A percentile compares a stretch with the other conserved stretches of the same genome.
Conservation (phyloP, 2,113 vertebrate genomes). For the Sinocyclocheilus rhinocerous region DNA sequence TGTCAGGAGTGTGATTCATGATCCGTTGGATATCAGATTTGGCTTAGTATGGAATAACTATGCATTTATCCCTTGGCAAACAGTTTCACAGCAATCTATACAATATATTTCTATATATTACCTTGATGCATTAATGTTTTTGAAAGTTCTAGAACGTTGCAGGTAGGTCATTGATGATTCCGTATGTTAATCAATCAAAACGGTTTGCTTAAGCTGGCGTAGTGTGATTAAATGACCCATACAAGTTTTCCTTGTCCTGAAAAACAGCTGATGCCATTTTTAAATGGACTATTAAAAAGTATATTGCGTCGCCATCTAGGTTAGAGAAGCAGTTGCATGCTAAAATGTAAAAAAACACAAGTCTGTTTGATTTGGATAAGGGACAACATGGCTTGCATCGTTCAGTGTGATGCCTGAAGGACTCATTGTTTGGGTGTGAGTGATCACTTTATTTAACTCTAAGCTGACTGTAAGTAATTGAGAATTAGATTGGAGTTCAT, state of each 20-base stretch:
- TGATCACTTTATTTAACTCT: conserved; percentile 31
- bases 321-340: neutral
- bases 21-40: neutral
- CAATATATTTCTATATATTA: neutral
- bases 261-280: conserved; percentile 7
- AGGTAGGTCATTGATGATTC: conserved; percentile 7
- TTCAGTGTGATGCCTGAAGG: neutral
- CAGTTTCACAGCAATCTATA: neutral
- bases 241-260: neutral
- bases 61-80: too few species aligned
- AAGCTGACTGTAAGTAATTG: conserved; percentile 30
- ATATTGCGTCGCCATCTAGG: neutral
- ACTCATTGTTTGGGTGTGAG: conserved; percentile 30
- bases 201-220: neutral
- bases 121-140: neutral
- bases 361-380: conserved; percentile 7
- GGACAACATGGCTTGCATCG: neutral
- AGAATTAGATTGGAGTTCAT: conserved; percentile 10
- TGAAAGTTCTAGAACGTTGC: neutral
- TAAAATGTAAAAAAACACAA: neutral
- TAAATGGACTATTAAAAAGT: conserved; percentile 11
- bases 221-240: neutral
- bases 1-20: neutral
- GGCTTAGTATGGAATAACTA: conserved; percentile 4
- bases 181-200: neutral